Conservation (phyloP, 1,140 invertebrate genomes). For the Calliopsis andreniformis region DNA sequence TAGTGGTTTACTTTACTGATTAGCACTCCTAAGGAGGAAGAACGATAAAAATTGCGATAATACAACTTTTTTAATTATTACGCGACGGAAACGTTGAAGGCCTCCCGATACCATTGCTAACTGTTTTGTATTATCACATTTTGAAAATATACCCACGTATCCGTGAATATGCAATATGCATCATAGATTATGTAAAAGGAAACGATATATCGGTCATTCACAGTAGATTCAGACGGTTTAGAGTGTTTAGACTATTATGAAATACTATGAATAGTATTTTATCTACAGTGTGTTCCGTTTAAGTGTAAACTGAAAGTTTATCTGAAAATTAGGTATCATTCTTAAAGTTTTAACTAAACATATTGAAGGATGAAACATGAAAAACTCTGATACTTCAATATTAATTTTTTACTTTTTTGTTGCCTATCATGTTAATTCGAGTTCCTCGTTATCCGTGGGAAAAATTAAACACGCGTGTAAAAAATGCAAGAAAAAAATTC, state of each 20-base stretch:
- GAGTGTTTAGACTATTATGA: too few species aligned
- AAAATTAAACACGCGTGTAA: background rate
- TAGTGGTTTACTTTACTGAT: background rate
- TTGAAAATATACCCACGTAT: background rate
- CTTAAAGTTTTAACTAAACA: too few species aligned
- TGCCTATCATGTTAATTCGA: background rate
- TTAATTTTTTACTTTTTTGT: too few species aligned
- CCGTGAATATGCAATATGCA: background rate
- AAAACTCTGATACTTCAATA: too few species aligned
- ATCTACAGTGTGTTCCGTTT: too few species aligned
- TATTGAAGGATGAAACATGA: too few species aligned
- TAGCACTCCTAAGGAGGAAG: background rate
- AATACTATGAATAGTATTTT: too few species aligned
- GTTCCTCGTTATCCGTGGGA: background rate
- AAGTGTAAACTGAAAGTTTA: too few species aligned
- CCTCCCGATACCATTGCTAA: background rate
- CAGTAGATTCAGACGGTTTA: too few species aligned
- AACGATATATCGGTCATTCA: too few species aligned
- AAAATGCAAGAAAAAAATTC: background rate
- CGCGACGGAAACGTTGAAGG: background rate
- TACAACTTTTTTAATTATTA: background rate
- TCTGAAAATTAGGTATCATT: too few species aligned
- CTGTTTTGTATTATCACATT: background rate
- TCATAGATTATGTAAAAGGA: background rate
- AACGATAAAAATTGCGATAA: background rate